Evolutionary conservation across 2,113 vertebrate species (phyloP).

Genomic region (Syrrhaptes paradoxus): DNA sequence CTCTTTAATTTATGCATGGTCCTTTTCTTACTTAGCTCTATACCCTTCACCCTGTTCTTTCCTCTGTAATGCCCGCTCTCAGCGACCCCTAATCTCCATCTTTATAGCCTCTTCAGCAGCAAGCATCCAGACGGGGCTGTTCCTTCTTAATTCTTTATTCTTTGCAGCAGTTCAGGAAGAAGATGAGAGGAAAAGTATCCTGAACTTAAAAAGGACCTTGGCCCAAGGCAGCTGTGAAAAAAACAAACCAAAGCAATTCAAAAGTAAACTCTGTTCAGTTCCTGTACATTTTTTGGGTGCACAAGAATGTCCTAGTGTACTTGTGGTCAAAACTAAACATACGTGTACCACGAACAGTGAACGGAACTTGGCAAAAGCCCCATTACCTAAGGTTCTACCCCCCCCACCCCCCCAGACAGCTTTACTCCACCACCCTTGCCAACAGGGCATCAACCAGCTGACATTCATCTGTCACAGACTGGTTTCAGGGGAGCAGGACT

Average conservation of each 20-base stretch:
- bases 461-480: background rate
- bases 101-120: background rate
- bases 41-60: background rate
- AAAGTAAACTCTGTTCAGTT: background rate
- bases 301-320: background rate
- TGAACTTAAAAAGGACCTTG: background rate
- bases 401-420: too few species aligned
- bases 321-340: background rate
- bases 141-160: background rate
- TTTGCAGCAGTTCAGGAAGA: background rate
- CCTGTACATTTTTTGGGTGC: background rate
- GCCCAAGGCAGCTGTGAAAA: background rate
- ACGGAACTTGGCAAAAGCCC: background rate
- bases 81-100: background rate
- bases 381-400: background rate
- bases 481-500: background rate
- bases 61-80: background rate
- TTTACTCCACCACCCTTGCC: background rate
- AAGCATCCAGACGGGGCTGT: background rate
- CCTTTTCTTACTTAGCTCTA: background rate
- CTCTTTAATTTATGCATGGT: background rate
- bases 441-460: background rate
- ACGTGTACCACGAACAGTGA: rapidly evolving
- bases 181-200: background rate
- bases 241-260: background rate